phyloP scores from a whole-genome alignment of 2,797 vertebrate genomes.

The Cryptoblepharus egeriae region DNA sequence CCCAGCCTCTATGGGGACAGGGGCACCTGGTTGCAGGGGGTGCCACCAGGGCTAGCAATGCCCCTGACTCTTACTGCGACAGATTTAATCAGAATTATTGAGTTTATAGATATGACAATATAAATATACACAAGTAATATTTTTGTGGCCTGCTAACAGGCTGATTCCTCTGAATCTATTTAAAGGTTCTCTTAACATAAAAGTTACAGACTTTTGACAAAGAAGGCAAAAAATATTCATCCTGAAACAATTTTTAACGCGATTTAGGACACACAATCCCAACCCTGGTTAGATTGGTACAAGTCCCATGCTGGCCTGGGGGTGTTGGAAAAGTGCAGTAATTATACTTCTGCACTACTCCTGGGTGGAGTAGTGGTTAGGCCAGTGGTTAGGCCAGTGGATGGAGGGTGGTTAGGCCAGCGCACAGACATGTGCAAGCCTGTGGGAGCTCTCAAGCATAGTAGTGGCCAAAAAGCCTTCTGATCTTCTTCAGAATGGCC shows the following conservation, averaged over 20 bases:
- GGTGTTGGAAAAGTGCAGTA: too few species aligned
- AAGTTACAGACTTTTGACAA: neutral
- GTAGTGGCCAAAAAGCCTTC: neutral
- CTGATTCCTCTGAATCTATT: neutral
- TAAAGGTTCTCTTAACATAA: neutral
- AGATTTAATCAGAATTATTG: neutral
- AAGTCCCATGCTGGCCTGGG: too few species aligned
- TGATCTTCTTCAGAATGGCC: neutral
- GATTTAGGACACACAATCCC: neutral
- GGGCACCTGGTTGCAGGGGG: too few species aligned
- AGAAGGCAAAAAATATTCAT: too few species aligned
- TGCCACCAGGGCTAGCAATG: too few species aligned
- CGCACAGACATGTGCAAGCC: too few species aligned
- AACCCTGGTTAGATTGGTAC: neutral
- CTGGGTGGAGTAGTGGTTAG: too few species aligned
- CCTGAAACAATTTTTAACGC: too few species aligned
- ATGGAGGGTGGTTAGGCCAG: too few species aligned
- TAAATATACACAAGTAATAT: neutral
- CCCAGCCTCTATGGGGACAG: too few species aligned
- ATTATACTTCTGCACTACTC: too few species aligned
- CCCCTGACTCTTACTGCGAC: neutral
- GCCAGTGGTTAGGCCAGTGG: too few species aligned
- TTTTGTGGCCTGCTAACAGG: neutral
- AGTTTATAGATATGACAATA: neutral
- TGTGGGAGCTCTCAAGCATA: neutral